These are phyloP conservation scores for Norana najaformis DNA, from an alignment of 2,888 invertebrate genomes.

Conservation along the genomic window DNA sequence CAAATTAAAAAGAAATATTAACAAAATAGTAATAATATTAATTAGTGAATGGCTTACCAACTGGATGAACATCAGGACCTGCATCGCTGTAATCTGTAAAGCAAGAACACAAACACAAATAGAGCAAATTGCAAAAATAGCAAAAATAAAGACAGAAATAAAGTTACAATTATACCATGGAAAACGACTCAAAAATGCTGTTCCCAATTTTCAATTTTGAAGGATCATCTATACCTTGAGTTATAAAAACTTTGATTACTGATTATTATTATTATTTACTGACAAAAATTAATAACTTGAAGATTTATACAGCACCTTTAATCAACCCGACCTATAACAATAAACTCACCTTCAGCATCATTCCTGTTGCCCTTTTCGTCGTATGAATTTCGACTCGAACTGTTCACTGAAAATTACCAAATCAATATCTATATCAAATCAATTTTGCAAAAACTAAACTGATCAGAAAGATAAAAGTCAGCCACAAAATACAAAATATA, in stretches of 20 bases:
- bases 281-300: background rate
- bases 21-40: background rate
- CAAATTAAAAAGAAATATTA: background rate
- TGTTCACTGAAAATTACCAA: conserved; percentile 3
- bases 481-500: background rate
- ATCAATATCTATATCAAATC: background rate
- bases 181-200: too few relatives aligned
- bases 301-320: background rate
- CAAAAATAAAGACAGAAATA: too few relatives aligned
- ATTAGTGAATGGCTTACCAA: background rate
- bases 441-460: background rate
- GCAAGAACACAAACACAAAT: background rate
- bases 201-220: too few relatives aligned
- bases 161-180: too few relatives aligned
- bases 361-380: background rate
- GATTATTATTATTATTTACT: background rate
- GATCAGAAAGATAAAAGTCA: background rate
- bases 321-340: too few relatives aligned
- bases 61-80: conserved; percentile 3
- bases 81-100: background rate
- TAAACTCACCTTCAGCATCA: background rate
- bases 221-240: too few relatives aligned
- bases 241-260: background rate
- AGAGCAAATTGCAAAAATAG: too few relatives aligned
- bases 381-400: background rate